Evolutionary conservation across 2,888 invertebrate species (phyloP), one percentile per base, ranked within the genome.

Genomic region (Eupeodes luniger): DNA sequence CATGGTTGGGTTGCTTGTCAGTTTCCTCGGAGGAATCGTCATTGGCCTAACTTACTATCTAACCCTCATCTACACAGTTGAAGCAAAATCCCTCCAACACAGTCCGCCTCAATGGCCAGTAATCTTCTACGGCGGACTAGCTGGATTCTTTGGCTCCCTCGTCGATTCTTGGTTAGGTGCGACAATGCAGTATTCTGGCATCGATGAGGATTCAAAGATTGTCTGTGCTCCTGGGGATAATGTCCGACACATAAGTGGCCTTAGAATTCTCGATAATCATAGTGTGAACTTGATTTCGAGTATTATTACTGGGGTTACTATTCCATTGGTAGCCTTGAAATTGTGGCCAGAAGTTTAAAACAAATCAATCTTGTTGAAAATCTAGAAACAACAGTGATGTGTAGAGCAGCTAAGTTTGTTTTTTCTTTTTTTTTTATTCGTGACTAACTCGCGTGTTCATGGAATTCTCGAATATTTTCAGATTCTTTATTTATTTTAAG

Each of bases 111-210:
- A 98, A 92, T 97, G 97, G 97, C 97, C 97, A 0, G 93, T 98
- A 2, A 95, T 98, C 75, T 70, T 96, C 1, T 94, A 96, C 90
- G 97, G 96, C 10, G 96, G 95, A 0, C 90, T 96, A 12, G 96
- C 96, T 51, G 98, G 98, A 0, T 94, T 98, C 9, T 91, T 97
- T 47, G 98, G 98, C 1, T 98, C 98, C 81, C 83, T 97, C 0
- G 94, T 98, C 76, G 98, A 98, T 93, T 98, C 98, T 0, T 83
- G 97, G 47, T 93, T 98, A 59, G 98, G 98, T 64, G 98, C 98
- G 4, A 96, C 96, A 9, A 92, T 98, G 61, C 98, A 98, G 93
- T 98, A 96, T 93, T 98, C 98, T 90, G 98, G 98, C 95, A 92
- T 96, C 34, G 95, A 96, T 91, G 95, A 95, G 88, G 94, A 95